These are phyloP conservation scores for Disparrhopalites patrizii DNA, from an alignment of 2,888 invertebrate genomes.

Conservation along the genomic window DNA sequence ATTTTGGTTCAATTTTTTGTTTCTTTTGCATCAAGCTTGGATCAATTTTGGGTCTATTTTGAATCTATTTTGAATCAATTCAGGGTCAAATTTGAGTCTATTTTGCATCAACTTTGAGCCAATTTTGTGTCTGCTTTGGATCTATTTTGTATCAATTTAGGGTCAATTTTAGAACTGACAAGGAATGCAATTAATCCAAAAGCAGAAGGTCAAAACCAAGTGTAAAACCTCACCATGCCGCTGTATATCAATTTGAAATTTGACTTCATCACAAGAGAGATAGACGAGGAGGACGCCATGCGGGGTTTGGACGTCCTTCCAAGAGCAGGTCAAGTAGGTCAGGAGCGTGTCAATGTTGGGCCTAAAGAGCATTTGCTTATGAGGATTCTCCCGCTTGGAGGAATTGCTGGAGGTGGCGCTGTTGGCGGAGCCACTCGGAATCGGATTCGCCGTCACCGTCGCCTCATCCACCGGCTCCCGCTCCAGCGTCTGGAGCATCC, in stretches of 20 bases:
- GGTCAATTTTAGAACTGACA: no score
- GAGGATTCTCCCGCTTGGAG: slow-evolving; percentile 78
- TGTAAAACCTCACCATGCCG: slow-evolving; percentile 21
- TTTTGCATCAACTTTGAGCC: no score
- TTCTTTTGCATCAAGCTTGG: no score
- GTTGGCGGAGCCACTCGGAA: neutral
- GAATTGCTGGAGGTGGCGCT: neutral
- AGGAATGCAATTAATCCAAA: no score
- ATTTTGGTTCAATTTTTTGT: no score
- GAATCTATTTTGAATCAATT: no score
- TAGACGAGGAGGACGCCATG: slow-evolving; percentile 88
- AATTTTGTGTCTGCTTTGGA: no score
- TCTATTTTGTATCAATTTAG: no score
- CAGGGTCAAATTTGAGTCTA: no score
- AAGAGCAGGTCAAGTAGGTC: slow-evolving; percentile 84
- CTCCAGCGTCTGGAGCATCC: slow-evolving; percentile 92
- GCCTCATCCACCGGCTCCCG: slow-evolving; percentile 78
- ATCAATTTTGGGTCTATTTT: no score
- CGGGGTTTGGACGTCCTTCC: slow-evolving; percentile 79
- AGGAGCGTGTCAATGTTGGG: slow-evolving; percentile 78
- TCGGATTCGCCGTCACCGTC: neutral
- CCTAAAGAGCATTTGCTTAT: slow-evolving; percentile 93
- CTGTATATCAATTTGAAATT: slow-evolving; percentile 26
- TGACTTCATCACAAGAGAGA: slow-evolving; percentile 73
- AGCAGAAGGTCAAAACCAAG: no score